Evolutionary conservation across 1,140 invertebrate genomes (phyloP).

Genomic region (Drosophila sp.): DNA sequence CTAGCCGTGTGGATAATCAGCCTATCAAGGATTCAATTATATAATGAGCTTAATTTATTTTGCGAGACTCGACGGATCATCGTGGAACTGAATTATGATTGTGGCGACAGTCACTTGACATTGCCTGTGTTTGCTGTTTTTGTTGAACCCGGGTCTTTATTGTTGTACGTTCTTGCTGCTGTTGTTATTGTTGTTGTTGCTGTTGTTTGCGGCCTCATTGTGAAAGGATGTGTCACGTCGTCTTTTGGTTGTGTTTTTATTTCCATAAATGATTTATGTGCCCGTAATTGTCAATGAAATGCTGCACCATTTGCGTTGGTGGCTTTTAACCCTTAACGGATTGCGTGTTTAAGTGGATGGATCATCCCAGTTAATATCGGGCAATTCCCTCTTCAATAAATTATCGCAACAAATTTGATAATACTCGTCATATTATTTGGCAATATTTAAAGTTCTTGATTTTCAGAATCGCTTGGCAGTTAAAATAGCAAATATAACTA

Average conservation of each 20-base stretch:
- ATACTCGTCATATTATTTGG: background rate
- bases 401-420: slow-evolving; percentile 11
- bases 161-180: slow-evolving; percentile 7
- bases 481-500: background rate
- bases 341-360: slow-evolving; percentile 10
- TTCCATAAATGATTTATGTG: slow-evolving; percentile 56
- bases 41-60: slow-evolving; percentile 76
- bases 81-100: slow-evolving; percentile 50
- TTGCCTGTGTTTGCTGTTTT: slow-evolving; percentile 19
- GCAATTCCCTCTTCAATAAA: slow-evolving; percentile 17
- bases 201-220: slow-evolving; percentile 34
- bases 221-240: slow-evolving; percentile 50
- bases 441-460: background rate
- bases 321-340: slow-evolving; percentile 51
- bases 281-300: slow-evolving; percentile 58
- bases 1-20: slow-evolving; percentile 81
- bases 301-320: slow-evolving; percentile 44
- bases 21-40: slow-evolving; percentile 71
- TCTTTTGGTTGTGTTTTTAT: slow-evolving; percentile 38
- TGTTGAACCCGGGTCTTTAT: background rate
- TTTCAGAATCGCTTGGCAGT: background rate
- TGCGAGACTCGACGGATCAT: slow-evolving; percentile 52
- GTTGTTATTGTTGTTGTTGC: slow-evolving; percentile 29
- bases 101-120: slow-evolving; percentile 39
- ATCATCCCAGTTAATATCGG: slow-evolving; percentile 28